Evolutionary conservation across 2,888 invertebrate species (phyloP).

Genomic region (Mythimna loreyi): DNA sequence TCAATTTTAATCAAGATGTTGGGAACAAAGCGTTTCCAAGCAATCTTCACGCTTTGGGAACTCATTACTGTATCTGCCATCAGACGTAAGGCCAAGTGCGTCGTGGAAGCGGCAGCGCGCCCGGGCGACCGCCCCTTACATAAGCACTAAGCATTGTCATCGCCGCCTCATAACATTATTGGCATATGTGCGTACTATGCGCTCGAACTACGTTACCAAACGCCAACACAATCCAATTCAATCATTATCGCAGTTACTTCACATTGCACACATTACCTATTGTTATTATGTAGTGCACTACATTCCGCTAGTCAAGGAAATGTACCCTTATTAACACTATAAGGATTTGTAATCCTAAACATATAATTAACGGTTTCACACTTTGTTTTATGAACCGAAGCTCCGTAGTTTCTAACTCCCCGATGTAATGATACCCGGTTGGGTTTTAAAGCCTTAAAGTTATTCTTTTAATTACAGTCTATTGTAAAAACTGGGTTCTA

Average conservation of each 20-base stretch:
- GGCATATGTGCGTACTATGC: conserved; percentile 3
- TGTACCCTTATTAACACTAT: conserved; percentile 36
- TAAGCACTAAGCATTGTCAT: conserved; percentile 58
- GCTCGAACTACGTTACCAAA: conserved; percentile 8
- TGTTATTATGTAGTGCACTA: conserved; percentile 48
- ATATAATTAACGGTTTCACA: conserved; percentile 53
- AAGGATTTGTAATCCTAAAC: conserved; percentile 43
- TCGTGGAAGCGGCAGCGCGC: conserved; percentile 29
- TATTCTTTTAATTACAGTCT: conserved; percentile 46
- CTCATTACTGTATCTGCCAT: conserved; percentile 70
- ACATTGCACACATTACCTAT: conserved; percentile 51
- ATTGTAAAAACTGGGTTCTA: conserved; percentile 19
- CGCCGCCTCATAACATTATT: neutral
- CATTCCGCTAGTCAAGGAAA: conserved; percentile 46
- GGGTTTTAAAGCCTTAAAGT: conserved; percentile 49
- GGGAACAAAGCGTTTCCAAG: conserved; percentile 75
- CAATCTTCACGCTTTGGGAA: conserved; percentile 74
- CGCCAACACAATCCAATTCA: conserved; percentile 16
- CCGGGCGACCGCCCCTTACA: conserved; percentile 53
- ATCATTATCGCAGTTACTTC: conserved; percentile 30
- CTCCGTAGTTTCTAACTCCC: conserved; percentile 54
- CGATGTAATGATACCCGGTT: conserved; percentile 54
- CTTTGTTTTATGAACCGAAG: conserved; percentile 55
- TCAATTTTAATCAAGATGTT: conserved; percentile 75
- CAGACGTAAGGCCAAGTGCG: conserved; percentile 69